phyloP scores from a whole-genome alignment of 2,888 invertebrate species.

The Colletes collaris region DNA sequence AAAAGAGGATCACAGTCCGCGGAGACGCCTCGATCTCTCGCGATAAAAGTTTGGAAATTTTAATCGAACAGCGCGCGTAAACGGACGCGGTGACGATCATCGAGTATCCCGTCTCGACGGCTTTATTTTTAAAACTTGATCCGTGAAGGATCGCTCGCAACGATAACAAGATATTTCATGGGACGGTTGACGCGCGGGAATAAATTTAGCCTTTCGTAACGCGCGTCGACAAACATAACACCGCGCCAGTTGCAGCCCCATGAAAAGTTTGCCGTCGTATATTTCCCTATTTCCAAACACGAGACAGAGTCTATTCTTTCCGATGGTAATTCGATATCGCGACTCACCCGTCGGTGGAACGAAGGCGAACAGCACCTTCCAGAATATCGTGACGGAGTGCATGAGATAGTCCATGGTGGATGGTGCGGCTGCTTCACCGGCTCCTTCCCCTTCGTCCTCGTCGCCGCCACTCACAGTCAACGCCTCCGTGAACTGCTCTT shows the following conservation, averaged over 20 bases:
- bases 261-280: not conserved
- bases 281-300: too few relatives aligned
- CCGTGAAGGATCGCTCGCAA: not conserved
- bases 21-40: too few relatives aligned
- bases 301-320: too few relatives aligned
- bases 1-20: too few relatives aligned
- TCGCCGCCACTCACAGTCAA: constrained; percentile 96
- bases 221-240: constrained; percentile 32
- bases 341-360: constrained; percentile 97
- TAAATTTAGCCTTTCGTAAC: constrained; percentile 7
- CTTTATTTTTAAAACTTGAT: too few relatives aligned
- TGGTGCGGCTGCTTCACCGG: constrained; percentile 83
- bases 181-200: not conserved
- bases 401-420: constrained; percentile 96
- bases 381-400: constrained; percentile 98
- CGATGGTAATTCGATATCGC: not conserved
- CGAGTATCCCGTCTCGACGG: too few relatives aligned
- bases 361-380: constrained; percentile 99
- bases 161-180: not conserved
- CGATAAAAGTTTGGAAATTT: too few relatives aligned
- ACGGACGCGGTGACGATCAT: too few relatives aligned
- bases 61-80: too few relatives aligned
- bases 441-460: constrained; percentile 84
- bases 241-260: constrained; percentile 29
- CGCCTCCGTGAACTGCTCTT: constrained; percentile 99